Evolutionary conservation across 2,797 vertebrate genomes (phyloP).

Genomic region (Sitta carolinensis): DNA sequence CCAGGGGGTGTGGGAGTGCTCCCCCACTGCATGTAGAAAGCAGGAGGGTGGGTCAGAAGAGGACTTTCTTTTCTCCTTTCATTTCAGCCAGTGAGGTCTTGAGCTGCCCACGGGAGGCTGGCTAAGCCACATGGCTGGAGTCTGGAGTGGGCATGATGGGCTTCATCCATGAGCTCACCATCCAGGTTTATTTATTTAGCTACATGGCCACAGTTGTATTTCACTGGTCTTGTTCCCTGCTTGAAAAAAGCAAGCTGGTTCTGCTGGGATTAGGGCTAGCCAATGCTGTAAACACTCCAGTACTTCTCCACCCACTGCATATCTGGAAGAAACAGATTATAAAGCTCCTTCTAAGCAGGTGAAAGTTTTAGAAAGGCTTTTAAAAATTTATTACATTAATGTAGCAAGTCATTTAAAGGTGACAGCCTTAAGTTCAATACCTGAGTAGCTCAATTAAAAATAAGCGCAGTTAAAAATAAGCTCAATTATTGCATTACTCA

Average conservation of each 20-base stretch:
- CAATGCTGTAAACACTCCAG: not conserved
- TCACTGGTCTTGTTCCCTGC: not conserved
- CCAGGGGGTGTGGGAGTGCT: not conserved
- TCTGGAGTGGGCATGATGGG: accelerated
- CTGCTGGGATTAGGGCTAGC: not conserved
- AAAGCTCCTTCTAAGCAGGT: not conserved
- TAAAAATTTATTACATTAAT: not conserved
- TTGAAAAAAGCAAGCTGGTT: not conserved
- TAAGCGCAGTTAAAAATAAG: constrained; percentile 34
- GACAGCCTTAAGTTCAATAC: not conserved
- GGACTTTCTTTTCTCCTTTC: not conserved
- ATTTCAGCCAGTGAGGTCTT: not conserved
- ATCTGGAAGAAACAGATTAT: not conserved
- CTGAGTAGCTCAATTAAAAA: constrained; percentile 17
- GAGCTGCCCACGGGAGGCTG: accelerated
- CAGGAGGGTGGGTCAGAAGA: not conserved
- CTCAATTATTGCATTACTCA: constrained; percentile 28
- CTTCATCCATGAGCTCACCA: accelerated
- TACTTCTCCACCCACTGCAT: not conserved
- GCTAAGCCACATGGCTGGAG: accelerated
- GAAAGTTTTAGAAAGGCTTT: not conserved
- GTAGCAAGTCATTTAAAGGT: not conserved
- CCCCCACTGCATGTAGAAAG: not conserved
- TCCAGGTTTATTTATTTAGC: not conserved
- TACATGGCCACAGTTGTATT: not conserved